A percentile compares a stretch with the other conserved stretches of the same genome.
Evolutionary conservation across 92 coral and sea anemone species (phyloP).

Genomic region (Phymanthus crucifer): DNA sequence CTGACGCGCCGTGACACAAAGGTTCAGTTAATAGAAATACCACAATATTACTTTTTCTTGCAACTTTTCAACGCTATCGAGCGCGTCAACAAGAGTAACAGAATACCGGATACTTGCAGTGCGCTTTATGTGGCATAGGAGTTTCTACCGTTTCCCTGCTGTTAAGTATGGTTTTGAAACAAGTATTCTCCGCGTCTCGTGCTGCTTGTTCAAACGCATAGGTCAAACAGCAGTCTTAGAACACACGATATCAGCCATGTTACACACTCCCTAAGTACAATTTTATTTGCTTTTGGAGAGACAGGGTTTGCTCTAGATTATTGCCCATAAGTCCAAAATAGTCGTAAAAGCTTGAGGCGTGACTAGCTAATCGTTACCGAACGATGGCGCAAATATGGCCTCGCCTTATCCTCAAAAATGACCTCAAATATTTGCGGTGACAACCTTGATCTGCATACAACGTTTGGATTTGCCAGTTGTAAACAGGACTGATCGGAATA

Average conservation of each 20-base stretch:
- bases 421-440: slow-evolving; percentile 5
- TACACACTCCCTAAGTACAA: not conserved
- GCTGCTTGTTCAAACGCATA: not conserved
- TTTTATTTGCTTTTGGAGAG: slow-evolving; percentile 2
- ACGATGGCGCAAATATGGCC: slow-evolving; percentile 8
- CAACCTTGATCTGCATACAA: not conserved
- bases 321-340: slow-evolving; percentile 1
- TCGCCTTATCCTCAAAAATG: slow-evolving; percentile 2
- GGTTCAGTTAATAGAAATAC: not conserved
- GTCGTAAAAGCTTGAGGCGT: slow-evolving; percentile 15
- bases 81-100: slow-evolving; percentile 23
- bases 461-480: not conserved
- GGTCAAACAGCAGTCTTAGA: not conserved
- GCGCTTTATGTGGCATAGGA: slow-evolving; percentile 12
- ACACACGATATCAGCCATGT: not conserved
- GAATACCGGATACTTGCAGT: slow-evolving; percentile 16
- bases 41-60: not conserved
- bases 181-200: not conserved
- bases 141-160: not conserved
- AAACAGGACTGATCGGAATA: slow-evolving; percentile 8
- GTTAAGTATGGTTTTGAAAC: slow-evolving; percentile 19
- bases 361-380: slow-evolving; percentile 5
- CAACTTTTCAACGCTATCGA: not conserved
- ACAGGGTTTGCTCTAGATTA: slow-evolving; percentile 3
- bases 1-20: slow-evolving; percentile 16